phyloP scores from a whole-genome alignment of 2,113 vertebrate species.

The Vicugna pacos region DNA sequence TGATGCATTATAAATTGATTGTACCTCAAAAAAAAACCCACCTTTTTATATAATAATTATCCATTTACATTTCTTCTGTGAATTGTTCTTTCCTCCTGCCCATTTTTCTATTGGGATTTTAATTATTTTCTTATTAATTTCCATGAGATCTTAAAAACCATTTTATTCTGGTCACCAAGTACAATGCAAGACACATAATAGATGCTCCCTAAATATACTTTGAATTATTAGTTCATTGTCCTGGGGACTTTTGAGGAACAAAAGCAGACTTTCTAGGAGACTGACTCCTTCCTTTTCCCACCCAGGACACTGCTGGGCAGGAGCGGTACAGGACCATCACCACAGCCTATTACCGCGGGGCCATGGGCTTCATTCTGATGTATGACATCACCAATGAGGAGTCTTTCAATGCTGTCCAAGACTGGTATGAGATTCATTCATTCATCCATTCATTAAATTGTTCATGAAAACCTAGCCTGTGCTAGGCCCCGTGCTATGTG shows the following conservation, averaged over 20 bases:
- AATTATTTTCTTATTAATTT: conserved; percentile 63
- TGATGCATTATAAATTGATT: no score
- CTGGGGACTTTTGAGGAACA: neutral
- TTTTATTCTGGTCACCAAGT: conserved; percentile 34
- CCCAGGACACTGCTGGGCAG: conserved; percentile 98
- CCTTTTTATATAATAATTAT: conserved; percentile 15
- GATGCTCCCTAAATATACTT: conserved; percentile 5
- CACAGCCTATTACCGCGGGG: conserved; percentile 98
- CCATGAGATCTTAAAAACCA: conserved; percentile 9
- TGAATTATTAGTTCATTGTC: conserved; percentile 49
- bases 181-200: neutral
- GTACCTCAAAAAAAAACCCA: no score
- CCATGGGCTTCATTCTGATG: conserved; percentile 99
- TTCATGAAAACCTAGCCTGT: conserved; percentile 11
- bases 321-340: conserved; percentile 98
- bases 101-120: conserved; percentile 63
- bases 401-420: conserved; percentile 98
- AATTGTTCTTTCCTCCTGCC: conserved; percentile 17
- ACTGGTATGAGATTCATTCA: conserved; percentile 91
- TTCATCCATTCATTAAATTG: neutral
- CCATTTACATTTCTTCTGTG: conserved; percentile 29
- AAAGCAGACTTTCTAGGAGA: conserved; percentile 41
- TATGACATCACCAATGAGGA: conserved; percentile 98
- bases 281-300: conserved; percentile 36
- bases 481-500: neutral